Percentiles rank a stretch among this genome's conserved stretches.
phyloP scores from a whole-genome alignment of 2,113 vertebrate genomes.

The Redunca redunca region DNA sequence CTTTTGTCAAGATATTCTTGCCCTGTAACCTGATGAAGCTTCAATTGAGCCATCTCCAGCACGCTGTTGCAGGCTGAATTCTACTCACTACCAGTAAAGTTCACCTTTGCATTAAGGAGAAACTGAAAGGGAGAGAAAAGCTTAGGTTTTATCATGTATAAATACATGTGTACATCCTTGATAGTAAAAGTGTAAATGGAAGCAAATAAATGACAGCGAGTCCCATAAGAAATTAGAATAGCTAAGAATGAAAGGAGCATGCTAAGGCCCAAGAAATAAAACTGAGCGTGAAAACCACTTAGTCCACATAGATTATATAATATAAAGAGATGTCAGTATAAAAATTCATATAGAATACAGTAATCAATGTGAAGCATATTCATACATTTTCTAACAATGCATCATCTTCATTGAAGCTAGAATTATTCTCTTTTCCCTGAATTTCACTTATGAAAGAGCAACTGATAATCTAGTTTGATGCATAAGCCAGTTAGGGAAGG shows the following conservation, averaged over 20 bases:
- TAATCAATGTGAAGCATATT: neutral
- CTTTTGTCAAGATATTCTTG: constrained; percentile 63
- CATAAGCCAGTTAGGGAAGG: neutral
- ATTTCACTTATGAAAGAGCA: constrained; percentile 20
- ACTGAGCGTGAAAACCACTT: neutral
- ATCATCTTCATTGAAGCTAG: constrained; percentile 20
- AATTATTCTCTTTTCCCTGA: constrained; percentile 9
- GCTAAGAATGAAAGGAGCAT: neutral
- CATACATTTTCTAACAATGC: neutral
- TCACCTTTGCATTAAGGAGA: neutral
- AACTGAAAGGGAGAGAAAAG: neutral
- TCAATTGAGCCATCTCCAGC: constrained; percentile 30
- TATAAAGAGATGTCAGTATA: neutral
- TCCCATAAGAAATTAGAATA: neutral
- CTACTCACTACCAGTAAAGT: neutral
- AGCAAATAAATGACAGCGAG: neutral
- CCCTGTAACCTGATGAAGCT: constrained; percentile 24
- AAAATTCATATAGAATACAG: neutral
- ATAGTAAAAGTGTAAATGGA: constrained; percentile 18
- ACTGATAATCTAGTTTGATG: neutral
- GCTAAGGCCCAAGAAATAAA: neutral
- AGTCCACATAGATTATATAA: neutral
- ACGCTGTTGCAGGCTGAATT: neutral
- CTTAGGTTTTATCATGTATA: neutral
- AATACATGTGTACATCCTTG: neutral